phyloP scores from a whole-genome alignment of 2,113 vertebrate species.

The Patagioenas fasciata region DNA sequence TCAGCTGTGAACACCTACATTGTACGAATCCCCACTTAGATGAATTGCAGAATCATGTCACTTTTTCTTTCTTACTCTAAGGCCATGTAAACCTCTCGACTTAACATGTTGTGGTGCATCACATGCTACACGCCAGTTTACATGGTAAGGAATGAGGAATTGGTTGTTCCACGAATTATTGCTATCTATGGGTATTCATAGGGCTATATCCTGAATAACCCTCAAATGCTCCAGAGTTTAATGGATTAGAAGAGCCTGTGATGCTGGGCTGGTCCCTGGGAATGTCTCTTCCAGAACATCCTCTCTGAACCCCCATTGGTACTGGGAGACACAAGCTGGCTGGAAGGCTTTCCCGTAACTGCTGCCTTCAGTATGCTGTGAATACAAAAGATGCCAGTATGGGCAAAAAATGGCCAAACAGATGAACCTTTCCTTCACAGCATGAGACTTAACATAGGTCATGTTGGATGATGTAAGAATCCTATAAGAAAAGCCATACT shows the following conservation, averaged over 20 bases:
- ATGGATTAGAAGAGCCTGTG: not conserved
- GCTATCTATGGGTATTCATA: not conserved
- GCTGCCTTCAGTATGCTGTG: not conserved
- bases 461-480: not conserved
- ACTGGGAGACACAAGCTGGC: not conserved
- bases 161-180: rapidly evolving
- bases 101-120: not conserved
- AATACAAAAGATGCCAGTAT: not conserved
- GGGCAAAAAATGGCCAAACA: not conserved
- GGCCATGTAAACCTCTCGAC: not conserved
- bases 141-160: not conserved
- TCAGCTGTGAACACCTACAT: not conserved
- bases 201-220: not conserved
- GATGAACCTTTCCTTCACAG: not conserved
- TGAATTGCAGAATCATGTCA: not conserved
- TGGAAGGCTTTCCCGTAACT: not conserved
- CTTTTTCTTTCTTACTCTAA: not conserved
- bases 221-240: not conserved
- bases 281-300: not conserved
- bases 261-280: not conserved
- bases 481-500: not conserved
- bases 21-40: not conserved
- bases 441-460: not conserved
- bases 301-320: not conserved
- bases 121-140: rapidly evolving